These are phyloP conservation scores for Stenichneumon culpator DNA, from an alignment of 2,888 invertebrate species.

Conservation along the genomic window DNA sequence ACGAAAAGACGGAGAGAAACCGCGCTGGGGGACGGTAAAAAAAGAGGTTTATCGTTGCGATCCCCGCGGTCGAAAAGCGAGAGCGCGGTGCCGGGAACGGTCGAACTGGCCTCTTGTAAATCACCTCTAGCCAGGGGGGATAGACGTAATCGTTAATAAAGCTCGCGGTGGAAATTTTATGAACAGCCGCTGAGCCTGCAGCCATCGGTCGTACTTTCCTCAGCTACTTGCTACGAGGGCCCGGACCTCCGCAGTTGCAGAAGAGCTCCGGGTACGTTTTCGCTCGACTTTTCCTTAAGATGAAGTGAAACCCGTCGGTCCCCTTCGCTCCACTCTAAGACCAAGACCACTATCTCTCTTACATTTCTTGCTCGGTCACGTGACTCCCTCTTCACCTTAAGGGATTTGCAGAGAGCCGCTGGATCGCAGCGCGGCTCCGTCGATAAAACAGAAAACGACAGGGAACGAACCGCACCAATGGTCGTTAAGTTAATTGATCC, in stretches of 20 bases:
- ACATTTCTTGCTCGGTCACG: too few relatives aligned
- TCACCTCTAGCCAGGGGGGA: slow-evolving; percentile 75
- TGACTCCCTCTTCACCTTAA: not conserved
- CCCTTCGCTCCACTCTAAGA: too few relatives aligned
- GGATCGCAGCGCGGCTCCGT: not conserved
- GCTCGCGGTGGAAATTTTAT: slow-evolving; percentile 44
- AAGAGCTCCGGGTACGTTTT: not conserved
- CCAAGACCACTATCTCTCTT: too few relatives aligned
- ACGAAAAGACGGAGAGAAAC: slow-evolving; percentile 28
- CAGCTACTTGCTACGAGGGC: slow-evolving; percentile 1
- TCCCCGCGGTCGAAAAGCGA: slow-evolving; percentile 38
- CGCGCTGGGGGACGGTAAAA: not conserved
- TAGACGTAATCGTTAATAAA: slow-evolving; percentile 78
- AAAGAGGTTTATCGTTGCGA: slow-evolving; percentile 24
- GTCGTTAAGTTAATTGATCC: slow-evolving; percentile 77
- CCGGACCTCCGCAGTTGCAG: not conserved
- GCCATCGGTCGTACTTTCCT: not conserved
- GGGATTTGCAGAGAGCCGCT: not conserved
- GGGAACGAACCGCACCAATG: slow-evolving; percentile 38
- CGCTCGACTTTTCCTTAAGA: slow-evolving; percentile 2
- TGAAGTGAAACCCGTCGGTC: too few relatives aligned
- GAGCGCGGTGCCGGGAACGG: slow-evolving; percentile 36
- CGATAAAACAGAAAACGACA: slow-evolving; percentile 5
- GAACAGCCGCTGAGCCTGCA: not conserved
- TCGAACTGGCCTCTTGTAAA: slow-evolving; percentile 72